Evolutionary conservation across 2,113 vertebrate genomes (phyloP), one percentile per base, ranked within the genome.

Genomic region (Gobiocypris rarus): DNA sequence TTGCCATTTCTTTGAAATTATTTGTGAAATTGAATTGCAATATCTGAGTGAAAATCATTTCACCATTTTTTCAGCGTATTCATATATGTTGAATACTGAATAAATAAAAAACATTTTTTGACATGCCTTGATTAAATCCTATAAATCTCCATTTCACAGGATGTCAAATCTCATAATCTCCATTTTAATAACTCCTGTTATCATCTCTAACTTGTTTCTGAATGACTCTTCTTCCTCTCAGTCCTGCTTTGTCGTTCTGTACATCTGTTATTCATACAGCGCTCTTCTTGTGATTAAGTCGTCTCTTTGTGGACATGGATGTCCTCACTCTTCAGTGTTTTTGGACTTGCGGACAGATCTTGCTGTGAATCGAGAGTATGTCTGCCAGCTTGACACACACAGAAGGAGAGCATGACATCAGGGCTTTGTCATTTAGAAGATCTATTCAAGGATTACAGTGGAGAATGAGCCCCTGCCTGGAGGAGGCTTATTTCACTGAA

Each of bases 321-420:
- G 69, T 86, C 63, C 82, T 31, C 48, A 58, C 82, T 69, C 80
- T 75, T 81, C 52, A 86, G 48, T 69, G 75, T 61, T 31, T 63
- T 71, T 83, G 76, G 80, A 74, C 82, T 74, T 74, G 82, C 6
- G 31, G 82, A 79, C 63, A 45, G 48, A 48, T 70, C 52, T 13
- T 38, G 77, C 67, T 75, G 54, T 74, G 80, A 83, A 31, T 43
- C 50, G 31, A 38, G 59, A 58, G 74, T 75, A 83, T 17, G 67
- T 56, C 83, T 59, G 81, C 73, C 88, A 88, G 74, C 48, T 81
- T 54, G 65, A 84, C 79, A 78, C 76, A 79, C 80, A 85, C 82
- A 85, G 75, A 63, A 85, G 73, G 83, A 82, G 84, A 87, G 67
- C 84, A 85, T 88, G 89, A 89, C 84, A 86, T 89, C 88, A 89